phyloP scores from a whole-genome alignment of 2,113 vertebrate genomes.

The Condylura cristata region DNA sequence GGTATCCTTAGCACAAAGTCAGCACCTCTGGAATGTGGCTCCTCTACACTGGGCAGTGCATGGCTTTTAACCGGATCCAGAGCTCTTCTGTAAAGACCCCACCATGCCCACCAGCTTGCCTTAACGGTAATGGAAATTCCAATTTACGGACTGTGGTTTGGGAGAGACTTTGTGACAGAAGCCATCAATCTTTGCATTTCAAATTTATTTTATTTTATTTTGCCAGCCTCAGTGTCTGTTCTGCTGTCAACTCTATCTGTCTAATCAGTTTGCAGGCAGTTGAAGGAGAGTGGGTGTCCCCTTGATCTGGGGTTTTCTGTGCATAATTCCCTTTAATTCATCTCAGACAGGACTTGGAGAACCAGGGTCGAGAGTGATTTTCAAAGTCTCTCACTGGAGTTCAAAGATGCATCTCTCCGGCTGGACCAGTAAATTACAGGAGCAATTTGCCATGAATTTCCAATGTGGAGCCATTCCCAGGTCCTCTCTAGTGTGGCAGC shows the following conservation, averaged over 20 bases:
- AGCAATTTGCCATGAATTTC: slow-evolving; percentile 56
- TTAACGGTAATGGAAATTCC: slow-evolving; percentile 42
- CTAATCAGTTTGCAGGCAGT: slow-evolving; percentile 71
- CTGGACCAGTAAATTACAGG: slow-evolving; percentile 57
- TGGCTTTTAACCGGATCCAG: not conserved
- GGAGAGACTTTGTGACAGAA: slow-evolving; percentile 58
- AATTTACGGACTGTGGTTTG: slow-evolving; percentile 58
- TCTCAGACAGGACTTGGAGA: slow-evolving; percentile 47
- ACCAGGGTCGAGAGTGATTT: slow-evolving; percentile 65
- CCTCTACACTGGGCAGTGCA: accelerated
- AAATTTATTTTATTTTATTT: slow-evolving; percentile 33
- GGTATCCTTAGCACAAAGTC: not conserved
- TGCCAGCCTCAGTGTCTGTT: slow-evolving; percentile 49
- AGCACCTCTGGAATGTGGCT: not conserved
- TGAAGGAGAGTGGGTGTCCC: slow-evolving; percentile 63
- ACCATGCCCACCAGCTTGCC: not conserved
- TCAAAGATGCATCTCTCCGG: slow-evolving; percentile 68
- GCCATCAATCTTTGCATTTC: slow-evolving; percentile 71
- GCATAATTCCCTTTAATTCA: slow-evolving; percentile 81
- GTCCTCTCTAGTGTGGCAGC: not conserved
- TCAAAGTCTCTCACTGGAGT: slow-evolving; percentile 64
- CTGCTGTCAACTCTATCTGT: slow-evolving; percentile 61
- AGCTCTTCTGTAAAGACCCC: not conserved
- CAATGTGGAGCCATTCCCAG: not conserved
- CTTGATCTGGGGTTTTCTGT: slow-evolving; percentile 73